phyloP scores from a whole-genome alignment of 2,888 invertebrate genomes.

The Drosophila meridionalis region DNA sequence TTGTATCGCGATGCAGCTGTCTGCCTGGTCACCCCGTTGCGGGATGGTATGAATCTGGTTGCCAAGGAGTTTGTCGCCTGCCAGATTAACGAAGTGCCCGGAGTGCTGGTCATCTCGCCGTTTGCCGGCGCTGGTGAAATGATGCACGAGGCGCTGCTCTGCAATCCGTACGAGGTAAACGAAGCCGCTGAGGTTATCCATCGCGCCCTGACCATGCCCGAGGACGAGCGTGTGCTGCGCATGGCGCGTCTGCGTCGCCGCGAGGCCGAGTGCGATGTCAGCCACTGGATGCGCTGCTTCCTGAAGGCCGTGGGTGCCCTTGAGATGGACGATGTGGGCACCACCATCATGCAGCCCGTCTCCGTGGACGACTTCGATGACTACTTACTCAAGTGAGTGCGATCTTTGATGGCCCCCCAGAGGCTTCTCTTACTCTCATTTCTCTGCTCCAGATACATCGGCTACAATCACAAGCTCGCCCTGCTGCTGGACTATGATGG shows the following conservation, averaged over 20 bases:
- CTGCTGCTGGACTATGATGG: conserved; percentile 94
- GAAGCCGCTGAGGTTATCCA: conserved; percentile 95
- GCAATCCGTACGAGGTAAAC: conserved; percentile 95
- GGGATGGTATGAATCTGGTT: conserved; percentile 96
- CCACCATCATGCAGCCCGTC: conserved; percentile 95
- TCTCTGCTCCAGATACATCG: conserved; percentile 89
- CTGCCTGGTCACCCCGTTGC: conserved; percentile 93
- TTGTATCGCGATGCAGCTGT: conserved; percentile 95
- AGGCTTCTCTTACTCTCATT: conserved; percentile 50
- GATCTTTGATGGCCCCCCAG: neutral
- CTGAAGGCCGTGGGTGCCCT: conserved; percentile 94
- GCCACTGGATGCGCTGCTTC: conserved; percentile 95
- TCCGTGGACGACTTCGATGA: conserved; percentile 96
- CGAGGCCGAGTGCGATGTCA: conserved; percentile 93
- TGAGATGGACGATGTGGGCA: conserved; percentile 92
- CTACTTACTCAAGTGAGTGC: conserved; percentile 92
- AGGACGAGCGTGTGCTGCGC: conserved; percentile 93
- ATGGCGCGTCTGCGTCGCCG: conserved; percentile 94
- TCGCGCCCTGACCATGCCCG: conserved; percentile 95
- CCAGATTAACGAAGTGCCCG: conserved; percentile 93
- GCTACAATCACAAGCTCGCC: conserved; percentile 93
- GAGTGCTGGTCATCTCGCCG: conserved; percentile 94
- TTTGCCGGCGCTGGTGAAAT: conserved; percentile 97
- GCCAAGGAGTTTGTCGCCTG: conserved; percentile 97
- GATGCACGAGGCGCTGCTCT: conserved; percentile 96